A percentile compares a stretch with the other conserved stretches of the same genome.
These are phyloP conservation scores for Chaetodon trifascialis DNA, from an alignment of 2,113 vertebrate species.

Conservation along the genomic window DNA sequence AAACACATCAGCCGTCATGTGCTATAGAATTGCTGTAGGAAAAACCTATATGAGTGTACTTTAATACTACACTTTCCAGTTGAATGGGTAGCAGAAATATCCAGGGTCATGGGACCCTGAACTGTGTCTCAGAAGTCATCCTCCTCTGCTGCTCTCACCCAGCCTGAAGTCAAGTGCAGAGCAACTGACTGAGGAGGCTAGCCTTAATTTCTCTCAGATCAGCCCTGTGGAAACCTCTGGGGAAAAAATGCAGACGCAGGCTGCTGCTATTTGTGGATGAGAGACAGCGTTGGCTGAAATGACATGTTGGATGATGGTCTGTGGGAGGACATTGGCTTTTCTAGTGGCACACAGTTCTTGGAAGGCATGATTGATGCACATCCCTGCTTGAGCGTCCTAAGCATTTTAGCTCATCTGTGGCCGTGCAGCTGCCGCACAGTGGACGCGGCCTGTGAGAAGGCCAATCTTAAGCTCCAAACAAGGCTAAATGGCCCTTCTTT, in stretches of 20 bases:
- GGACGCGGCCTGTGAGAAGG: slow-evolving; percentile 37
- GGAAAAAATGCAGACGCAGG: slow-evolving; percentile 36
- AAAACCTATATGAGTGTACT: background rate
- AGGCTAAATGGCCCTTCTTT: slow-evolving; percentile 47
- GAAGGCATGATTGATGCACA: slow-evolving; percentile 83
- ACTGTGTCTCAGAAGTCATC: slow-evolving; percentile 26
- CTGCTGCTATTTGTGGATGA: slow-evolving; percentile 68
- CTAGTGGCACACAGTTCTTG: slow-evolving; percentile 77
- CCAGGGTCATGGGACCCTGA: slow-evolving; percentile 6
- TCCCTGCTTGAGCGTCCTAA: slow-evolving; percentile 78
- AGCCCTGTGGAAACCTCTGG: slow-evolving; percentile 27
- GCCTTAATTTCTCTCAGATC: slow-evolving; percentile 15
- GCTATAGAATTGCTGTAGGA: too few relatives aligned
- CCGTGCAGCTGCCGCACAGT: slow-evolving; percentile 66
- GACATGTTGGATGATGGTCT: slow-evolving; percentile 53
- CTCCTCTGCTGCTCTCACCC: slow-evolving; percentile 12
- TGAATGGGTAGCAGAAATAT: background rate
- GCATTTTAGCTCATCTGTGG: slow-evolving; percentile 79
- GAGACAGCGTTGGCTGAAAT: slow-evolving; percentile 49
- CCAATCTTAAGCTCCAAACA: slow-evolving; percentile 48
- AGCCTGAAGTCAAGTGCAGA: slow-evolving; percentile 32
- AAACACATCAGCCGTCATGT: background rate
- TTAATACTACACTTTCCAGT: background rate
- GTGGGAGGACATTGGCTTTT: slow-evolving; percentile 57
- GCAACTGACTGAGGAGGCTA: slow-evolving; percentile 22